Percentiles rank a stretch among this genome's conserved stretches.
Evolutionary conservation across 1,140 invertebrate species (phyloP).

Genomic region (Lucilia cuprina): DNA sequence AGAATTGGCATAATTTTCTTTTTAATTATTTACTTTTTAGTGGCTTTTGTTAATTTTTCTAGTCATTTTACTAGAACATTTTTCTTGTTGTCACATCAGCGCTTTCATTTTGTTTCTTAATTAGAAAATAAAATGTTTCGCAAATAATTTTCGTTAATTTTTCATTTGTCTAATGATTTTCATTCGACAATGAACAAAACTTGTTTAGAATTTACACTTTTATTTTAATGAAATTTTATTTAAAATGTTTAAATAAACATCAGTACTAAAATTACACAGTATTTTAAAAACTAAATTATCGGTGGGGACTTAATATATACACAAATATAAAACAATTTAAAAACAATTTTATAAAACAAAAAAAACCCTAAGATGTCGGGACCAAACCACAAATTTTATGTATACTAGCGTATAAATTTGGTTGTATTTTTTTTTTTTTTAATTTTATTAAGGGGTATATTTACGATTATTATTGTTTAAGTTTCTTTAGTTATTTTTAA

Average conservation of each 20-base stretch:
- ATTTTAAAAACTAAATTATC: neutral
- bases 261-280: neutral
- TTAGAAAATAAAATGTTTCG: neutral
- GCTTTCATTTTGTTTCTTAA: slow-evolving; percentile 7
- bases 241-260: neutral
- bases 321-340: neutral
- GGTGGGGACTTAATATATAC: neutral
- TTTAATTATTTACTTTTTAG: neutral
- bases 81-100: slow-evolving; percentile 38
- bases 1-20: slow-evolving; percentile 20
- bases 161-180: neutral
- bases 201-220: slow-evolving; percentile 5
- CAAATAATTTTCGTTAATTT: neutral
- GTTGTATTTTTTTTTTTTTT: neutral
- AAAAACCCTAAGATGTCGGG: neutral
- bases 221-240: slow-evolving; percentile 5
- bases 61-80: neutral
- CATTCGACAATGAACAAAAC: neutral
- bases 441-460: neutral
- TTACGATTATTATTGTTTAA: neutral
- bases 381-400: neutral
- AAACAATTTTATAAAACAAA: neutral
- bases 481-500: slow-evolving; percentile 11
- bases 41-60: neutral
- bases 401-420: neutral